Base-by-base conservation (phyloP, 2,113 vertebrate genomes). In the Oncorhynchus mykiss region DNA sequence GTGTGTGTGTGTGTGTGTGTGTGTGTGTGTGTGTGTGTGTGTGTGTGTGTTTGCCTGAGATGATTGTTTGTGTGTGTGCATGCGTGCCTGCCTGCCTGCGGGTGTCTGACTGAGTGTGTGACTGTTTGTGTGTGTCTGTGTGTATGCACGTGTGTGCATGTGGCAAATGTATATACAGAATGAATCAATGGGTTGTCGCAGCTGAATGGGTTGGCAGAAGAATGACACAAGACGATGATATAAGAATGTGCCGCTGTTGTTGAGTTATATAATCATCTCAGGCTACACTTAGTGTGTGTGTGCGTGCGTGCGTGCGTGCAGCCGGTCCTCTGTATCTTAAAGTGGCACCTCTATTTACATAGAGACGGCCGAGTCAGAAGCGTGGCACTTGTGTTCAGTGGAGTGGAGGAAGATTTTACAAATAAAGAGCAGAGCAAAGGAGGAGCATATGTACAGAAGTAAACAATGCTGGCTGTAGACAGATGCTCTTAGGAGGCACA, bases 151-250 rank as follows among this genome's bases (percentile, higher is more conserved):
- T 20, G 60, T 62, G 76, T 66, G 73, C 67, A 13, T 76, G 54
- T 73, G 34, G 65, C 57, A 20, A 20, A 16, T 3, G 67, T 60
- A 54, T 25, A 16, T 12, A 39, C 54, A 73, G 27, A 34, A 29
- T 34, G 34, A 82, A 78, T 85, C 76, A 85, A 82, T 78, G 80
- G 83, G 68, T 11, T 7, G 51, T 70, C 81, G 74, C 51, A 65
- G 80, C 31, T 85, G 68, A 82, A 80, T 78, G 76, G 76, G 54
- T 18, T 77, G 64, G 74, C 67, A 80, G 68, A 86, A 77, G 79
- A 87, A 73, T 77, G 79, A 85, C 82, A 84, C 59, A 85, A 78
- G 69, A 77, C 14, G 34, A 83, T 84, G 71, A 79, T 90, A 86
- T 86, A 88, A 89, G 79, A 82, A 82, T 76, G 81, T 79, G 81